Conservation (phyloP, 2,797 vertebrate genomes). For the Sternotherus odoratus region DNA sequence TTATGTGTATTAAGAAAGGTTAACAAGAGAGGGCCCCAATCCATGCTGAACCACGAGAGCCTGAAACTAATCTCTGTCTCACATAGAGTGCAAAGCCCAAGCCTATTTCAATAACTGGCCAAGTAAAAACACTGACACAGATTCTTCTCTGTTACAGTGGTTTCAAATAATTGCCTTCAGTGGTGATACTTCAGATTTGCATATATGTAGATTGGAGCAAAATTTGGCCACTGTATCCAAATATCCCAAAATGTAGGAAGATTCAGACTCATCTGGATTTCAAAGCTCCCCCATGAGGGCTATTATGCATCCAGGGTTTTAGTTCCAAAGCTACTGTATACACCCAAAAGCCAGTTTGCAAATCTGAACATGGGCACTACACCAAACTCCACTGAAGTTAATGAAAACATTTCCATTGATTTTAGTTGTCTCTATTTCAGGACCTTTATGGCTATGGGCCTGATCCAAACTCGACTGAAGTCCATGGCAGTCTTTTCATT, state of each 20-base stretch:
- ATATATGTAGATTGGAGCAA: not conserved
- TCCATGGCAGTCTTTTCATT: not conserved
- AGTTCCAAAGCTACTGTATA: not conserved
- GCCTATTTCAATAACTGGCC: conserved; percentile 1
- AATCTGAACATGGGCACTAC: not conserved
- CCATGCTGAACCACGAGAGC: not conserved
- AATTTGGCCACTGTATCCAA: not conserved
- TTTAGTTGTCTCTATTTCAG: not conserved
- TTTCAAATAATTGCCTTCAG: not conserved
- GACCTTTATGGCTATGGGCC: not conserved
- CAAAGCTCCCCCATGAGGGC: not conserved
- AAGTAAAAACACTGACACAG: not conserved
- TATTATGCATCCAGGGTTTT: not conserved
- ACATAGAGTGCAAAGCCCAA: not conserved
- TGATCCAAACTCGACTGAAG: not conserved
- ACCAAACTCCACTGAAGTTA: not conserved
- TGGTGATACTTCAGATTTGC: conserved; percentile 4
- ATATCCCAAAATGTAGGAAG: not conserved
- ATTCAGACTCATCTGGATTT: not conserved
- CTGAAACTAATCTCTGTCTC: conserved; percentile 23
- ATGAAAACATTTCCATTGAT: not conserved
- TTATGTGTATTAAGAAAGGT: not conserved
- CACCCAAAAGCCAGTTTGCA: conserved; percentile 3
- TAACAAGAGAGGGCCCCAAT: not conserved
- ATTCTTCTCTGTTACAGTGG: not conserved